Evolutionary conservation across 2,888 invertebrate genomes (phyloP), one percentile per base, ranked within the genome.

Genomic region (Dynastes maya): DNA sequence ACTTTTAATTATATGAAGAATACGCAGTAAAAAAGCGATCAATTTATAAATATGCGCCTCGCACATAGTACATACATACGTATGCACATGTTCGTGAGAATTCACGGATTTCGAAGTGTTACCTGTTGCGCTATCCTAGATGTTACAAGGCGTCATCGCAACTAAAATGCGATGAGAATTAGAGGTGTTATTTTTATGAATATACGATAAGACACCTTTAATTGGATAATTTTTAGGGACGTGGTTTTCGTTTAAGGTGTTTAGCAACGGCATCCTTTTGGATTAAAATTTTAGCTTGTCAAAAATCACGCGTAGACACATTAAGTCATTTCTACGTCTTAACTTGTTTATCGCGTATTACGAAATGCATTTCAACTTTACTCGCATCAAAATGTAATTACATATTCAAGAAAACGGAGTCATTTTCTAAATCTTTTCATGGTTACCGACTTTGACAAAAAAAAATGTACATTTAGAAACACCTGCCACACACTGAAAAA

Each of bases 1-100:
- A 63, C 61, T 74, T 74, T 74, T 74, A 74, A 74, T 74, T 74
- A 74, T 74, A 74, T 74, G 72, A 74, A 61, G 45, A 61, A 74
- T 74, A 61, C 45, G 61, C 37, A 58, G 61, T 45, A 74, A 74
- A 61, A 32, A 61, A 45, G 61, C 37, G 72, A 74, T 74, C 72
- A 37, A 71, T 71, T 71, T 58, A 71, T 72, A 58, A 58, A 58
- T 58, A 40, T 37, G 51, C 51, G 49, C 22, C n/a, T 55, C 37
- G 37, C 55, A 71, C 55, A 16, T 16, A 16, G 71, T 71, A 55
- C n/a, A 71, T 49, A 22, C 51, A 3, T 32, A 32, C 3, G 32
- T 32, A 32, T 2, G 32, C 5, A 32, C 32, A 32, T 32, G 32
- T 32, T 68, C 67, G 72, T 72, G 72, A 72, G 72, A 72, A 72